Evolutionary conservation across 2,113 vertebrate species (phyloP).

Genomic region (Sclerurus mexicanus): DNA sequence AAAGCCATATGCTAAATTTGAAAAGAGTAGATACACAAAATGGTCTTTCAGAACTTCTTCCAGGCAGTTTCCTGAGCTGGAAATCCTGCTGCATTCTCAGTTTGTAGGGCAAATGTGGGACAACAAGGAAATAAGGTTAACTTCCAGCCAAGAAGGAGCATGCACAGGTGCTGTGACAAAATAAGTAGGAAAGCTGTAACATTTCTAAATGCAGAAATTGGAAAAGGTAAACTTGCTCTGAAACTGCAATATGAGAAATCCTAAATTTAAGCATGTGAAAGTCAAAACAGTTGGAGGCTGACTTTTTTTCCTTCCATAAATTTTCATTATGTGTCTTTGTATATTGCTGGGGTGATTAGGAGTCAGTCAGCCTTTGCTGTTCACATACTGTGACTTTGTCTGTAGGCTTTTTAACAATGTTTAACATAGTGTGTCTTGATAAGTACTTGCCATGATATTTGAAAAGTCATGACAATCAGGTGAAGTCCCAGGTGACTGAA

Average conservation of each 20-base stretch:
- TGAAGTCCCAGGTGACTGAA: neutral
- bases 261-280: neutral
- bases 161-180: neutral
- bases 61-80: neutral
- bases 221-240: neutral
- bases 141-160: neutral
- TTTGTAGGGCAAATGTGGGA: neutral
- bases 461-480: neutral
- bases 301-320: neutral
- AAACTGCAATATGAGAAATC: neutral
- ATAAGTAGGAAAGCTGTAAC: neutral
- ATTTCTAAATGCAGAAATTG: neutral
- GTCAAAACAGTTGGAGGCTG: neutral
- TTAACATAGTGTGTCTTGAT: neutral
- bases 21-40: neutral
- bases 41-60: neutral
- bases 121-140: neutral
- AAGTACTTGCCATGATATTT: neutral
- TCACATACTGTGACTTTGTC: neutral
- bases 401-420: neutral
- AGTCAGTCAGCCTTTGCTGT: neutral
- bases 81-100: fast-evolving
- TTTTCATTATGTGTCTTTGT: neutral
- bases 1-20: neutral
- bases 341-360: neutral